Evolutionary conservation across 2,797 vertebrate species (phyloP), one percentile per base, ranked within the genome.

Genomic region (Crocodylus rhombifer): DNA sequence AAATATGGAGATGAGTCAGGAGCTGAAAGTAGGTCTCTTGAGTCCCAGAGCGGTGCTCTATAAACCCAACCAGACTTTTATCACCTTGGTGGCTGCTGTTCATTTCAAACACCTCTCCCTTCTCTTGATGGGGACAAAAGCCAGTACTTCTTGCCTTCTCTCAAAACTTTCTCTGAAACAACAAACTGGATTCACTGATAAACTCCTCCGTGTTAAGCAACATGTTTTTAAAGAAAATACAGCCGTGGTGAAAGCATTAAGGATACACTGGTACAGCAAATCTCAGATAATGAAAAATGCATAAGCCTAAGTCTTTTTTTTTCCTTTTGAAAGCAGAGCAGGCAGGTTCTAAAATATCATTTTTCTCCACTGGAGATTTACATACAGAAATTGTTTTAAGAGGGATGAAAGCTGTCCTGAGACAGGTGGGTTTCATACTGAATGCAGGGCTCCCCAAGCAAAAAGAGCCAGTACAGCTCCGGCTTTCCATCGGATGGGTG

Each of bases 401-500:
- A 81, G 3, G 80, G 77, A 76, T 94, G 73, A 84, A 12, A 65
- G 58, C 67, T 96, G 33, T 62, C 92, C 77, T 97, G 94, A 80
- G 95, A 62, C 1, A 5, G 78, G 64, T 90, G 51, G 17, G 62
- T 86, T 95, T 92, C 97, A 95, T 78, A 58, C 97, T 98, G 97
- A 98, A 97, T 96, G 96, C 51, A 55, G 90, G 33, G 7, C 94
- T 96, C 96, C 61, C 95, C 97, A 98, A 97, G 97, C 98, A 98
- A 87, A 97, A 98, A 98, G 82, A 94, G 79, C 96, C 97, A 97
- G 97, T 98, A 98, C 95, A 97, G 96, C 97, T 98, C 94, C 91
- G 89, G 94, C 91, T 95, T 97, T 98, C 94, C 90, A 96, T 95
- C 92, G 96, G 97, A 98, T 65, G 60, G 77, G 94, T 95, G 97